phyloP scores from a whole-genome alignment of 2,113 vertebrate species.

The Noturus placidus region DNA sequence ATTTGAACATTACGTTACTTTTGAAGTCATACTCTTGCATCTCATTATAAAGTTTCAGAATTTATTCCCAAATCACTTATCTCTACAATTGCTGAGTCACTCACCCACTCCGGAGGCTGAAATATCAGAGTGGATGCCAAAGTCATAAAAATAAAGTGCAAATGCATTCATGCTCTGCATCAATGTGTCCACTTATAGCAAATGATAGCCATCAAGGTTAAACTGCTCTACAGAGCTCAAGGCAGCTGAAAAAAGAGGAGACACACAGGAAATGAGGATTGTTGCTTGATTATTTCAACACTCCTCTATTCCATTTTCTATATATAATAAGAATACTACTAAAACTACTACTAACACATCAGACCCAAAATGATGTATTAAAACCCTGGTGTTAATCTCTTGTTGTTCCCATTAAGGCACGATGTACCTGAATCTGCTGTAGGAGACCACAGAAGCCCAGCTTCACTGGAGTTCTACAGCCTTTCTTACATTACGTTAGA shows the following conservation, averaged over 20 bases:
- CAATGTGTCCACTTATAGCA: constrained; percentile 15
- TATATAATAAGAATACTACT: not conserved
- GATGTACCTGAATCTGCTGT: not conserved
- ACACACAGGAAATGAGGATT: not conserved
- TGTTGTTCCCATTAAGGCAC: not conserved
- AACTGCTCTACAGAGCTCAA: not conserved
- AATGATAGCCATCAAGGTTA: constrained; percentile 2
- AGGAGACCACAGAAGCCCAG: not conserved
- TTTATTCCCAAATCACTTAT: not conserved
- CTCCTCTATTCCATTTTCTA: not conserved
- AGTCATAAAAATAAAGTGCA: constrained; percentile 17
- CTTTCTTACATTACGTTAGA: not conserved
- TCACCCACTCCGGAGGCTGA: not conserved
- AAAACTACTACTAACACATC: not conserved
- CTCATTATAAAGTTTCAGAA: not conserved
- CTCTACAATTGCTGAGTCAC: not conserved
- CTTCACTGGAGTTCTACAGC: not conserved
- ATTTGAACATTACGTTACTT: not conserved
- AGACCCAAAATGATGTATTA: not conserved
- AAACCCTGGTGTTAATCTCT: not conserved
- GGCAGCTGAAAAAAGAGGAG: not conserved
- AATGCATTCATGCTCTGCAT: constrained; percentile 18
- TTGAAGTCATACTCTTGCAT: not conserved
- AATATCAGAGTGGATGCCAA: not conserved
- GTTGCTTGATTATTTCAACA: constrained; percentile 8